Evolutionary conservation across 2,888 invertebrate species (phyloP), one percentile per base, ranked within the genome.

Genomic region (Germaria angustata): DNA sequence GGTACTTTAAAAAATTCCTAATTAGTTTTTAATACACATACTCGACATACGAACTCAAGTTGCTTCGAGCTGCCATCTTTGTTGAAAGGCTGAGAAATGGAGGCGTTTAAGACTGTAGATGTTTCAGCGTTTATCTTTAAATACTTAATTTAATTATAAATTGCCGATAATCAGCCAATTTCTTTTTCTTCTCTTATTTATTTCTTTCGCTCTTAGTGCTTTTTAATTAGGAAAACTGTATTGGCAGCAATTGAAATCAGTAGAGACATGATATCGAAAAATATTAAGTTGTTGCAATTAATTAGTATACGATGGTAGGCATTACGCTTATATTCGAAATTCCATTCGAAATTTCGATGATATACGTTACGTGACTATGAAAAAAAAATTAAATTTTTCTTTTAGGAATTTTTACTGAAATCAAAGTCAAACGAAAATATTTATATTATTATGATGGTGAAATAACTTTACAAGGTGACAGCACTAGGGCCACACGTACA

Each of bases 21-120:
- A 81, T 81, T 81, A 78, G 77, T 81, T 81, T 81, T 77, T 81
- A 81, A 81, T 78, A 55, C 69, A 71, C 76, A 76, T 39, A 57
- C 73, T 61, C 65, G 24, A 57, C 39, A 71, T 13, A 24, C 13
- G 32, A 65, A 24, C 65, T 13, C 6, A 55, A 66, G 63, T 44
- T 49, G 17, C 28, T 51, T 51, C 36, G 11, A 34, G 46, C 41
- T 41, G 28, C 5, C 51, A 9, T 39, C 66, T 41, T 44, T 24
- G 2, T 24, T 59, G 7, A 59, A 71, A 15, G 15, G 1, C 17
- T 15, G 53, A 15, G n/a, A 63, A 28, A 28, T 7, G 59, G 51
- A 71, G 44, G 44, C 68, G 68, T 61, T 44, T 53, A 13, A 36
- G 32, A 17, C 22, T 36, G 71, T 66, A 49, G 8, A 57, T 34